Evolutionary conservation across 2,888 invertebrate genomes (phyloP).

Genomic region (Gisinianus flammeolus): DNA sequence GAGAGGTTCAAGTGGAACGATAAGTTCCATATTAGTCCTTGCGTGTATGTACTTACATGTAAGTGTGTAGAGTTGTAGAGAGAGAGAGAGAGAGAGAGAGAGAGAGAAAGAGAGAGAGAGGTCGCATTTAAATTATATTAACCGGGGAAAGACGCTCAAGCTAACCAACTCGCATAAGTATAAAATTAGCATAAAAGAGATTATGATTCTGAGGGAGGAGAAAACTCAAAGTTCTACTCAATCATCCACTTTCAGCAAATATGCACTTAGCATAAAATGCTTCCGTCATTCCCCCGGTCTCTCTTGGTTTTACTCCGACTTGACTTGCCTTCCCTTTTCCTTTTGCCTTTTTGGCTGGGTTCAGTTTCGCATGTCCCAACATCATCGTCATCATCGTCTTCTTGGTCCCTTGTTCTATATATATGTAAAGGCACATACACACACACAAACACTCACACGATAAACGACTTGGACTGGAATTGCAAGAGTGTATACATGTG

Average conservation of each 20-base stretch:
- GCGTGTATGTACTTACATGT: neutral
- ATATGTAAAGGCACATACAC: neutral
- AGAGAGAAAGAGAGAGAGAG: neutral
- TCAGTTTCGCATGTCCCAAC: too few species aligned
- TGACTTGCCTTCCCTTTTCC: neutral
- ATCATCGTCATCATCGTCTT: too few species aligned
- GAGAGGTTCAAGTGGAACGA: too few species aligned
- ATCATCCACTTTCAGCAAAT: constrained; percentile 24
- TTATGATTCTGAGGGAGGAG: constrained; percentile 21
- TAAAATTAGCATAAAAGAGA: constrained; percentile 28
- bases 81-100: too few species aligned
- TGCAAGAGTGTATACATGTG: too few species aligned
- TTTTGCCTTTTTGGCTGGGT: neutral
- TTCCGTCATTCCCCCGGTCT: neutral
- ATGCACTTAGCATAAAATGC: constrained; percentile 24
- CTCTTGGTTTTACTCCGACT: neutral
- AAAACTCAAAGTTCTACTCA: constrained; percentile 2
- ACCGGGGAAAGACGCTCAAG: neutral
- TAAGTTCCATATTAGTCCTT: too few species aligned
- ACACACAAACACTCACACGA: neutral
- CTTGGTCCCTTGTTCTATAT: neutral
- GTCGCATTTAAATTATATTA: constrained; percentile 12
- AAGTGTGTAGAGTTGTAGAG: too few species aligned
- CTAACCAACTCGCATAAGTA: constrained; percentile 5
- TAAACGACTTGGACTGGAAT: neutral